Evolutionary conservation across 2,888 invertebrate species (phyloP), one percentile per base, ranked within the genome.

Genomic region (Noctuana brunneofusca): DNA sequence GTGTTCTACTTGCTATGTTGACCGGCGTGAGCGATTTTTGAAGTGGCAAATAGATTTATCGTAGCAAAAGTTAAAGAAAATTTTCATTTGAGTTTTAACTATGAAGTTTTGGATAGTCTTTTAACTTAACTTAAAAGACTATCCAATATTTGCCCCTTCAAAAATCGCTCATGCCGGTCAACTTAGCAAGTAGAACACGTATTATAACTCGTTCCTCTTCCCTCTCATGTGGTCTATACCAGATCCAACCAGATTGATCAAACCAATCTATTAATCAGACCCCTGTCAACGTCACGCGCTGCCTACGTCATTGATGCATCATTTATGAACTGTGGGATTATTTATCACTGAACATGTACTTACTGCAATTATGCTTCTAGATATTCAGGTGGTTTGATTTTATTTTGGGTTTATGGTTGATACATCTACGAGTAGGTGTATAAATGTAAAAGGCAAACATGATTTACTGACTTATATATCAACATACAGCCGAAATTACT

Each of bases 301-400:
- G 16, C 41, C 41, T 9, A 41, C 41, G 41, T 41, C 16, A 41
- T 16, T 41, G 18, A 18, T 43, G 43, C 43, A 43, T 43, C 43
- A 43, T 43, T 43, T 43, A 43, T 43, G 43, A 43, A 43, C 18
- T 43, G 18, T 43, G 11, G 41, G 43, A 43, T 43, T 43, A 43
- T 43, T 43, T 43, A 43, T 43, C 43, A 43, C 18, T 43, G 16
- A 9, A 18, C 41, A 41, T 41, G 18, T 43, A 43, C 18, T 43
- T 43, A 43, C 18, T 43, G 43, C 18, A 11, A 41, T 16, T 41
- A 18, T 43, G 16, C 43, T 43, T 43, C 16, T 43, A 18, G 43
- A 43, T 9, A 43, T 18, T 43, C 16, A 43, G 43, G 43, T 43
- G 43, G 43, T 43, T 18, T 43, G 43, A 18, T 43, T 43, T 14